A percentile compares a stretch with the other conserved stretches of the same genome.
These are phyloP conservation scores for Phasia obesa DNA, from an alignment of 2,888 invertebrate species.

Conservation along the genomic window DNA sequence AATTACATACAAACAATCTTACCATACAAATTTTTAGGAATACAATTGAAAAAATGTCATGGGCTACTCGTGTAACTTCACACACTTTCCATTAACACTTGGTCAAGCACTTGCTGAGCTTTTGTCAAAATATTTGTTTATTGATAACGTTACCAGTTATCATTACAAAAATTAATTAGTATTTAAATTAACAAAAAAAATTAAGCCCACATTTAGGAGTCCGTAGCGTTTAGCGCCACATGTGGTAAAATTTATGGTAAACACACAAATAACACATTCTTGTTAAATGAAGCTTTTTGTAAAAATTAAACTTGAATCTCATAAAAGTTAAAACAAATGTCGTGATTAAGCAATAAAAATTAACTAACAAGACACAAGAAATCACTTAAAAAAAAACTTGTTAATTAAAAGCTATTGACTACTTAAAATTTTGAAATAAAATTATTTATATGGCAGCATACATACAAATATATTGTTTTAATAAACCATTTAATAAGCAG, in stretches of 20 bases:
- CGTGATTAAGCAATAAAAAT: slow-evolving; percentile 51
- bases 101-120: slow-evolving; percentile 40
- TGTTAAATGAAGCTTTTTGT: slow-evolving; percentile 11
- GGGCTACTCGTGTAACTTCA: neutral
- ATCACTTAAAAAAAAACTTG: slow-evolving; percentile 50
- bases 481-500: neutral
- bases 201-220: slow-evolving; percentile 11
- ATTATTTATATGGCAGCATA: slow-evolving; percentile 17
- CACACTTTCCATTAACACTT: neutral
- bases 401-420: slow-evolving; percentile 40
- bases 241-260: slow-evolving; percentile 36
- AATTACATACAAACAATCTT: no score
- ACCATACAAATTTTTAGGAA: no score
- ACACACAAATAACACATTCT: slow-evolving; percentile 16
- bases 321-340: neutral
- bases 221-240: slow-evolving; percentile 30
- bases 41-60: neutral
- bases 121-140: slow-evolving; percentile 66
- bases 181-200: slow-evolving; percentile 11
- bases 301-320: neutral
- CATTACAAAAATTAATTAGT: slow-evolving; percentile 54
- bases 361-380: slow-evolving; percentile 57
- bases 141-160: slow-evolving; percentile 24
- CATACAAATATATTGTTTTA: no score
- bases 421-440: slow-evolving; percentile 21